Percentiles rank a stretch among this genome's conserved stretches.
Evolutionary conservation across 2,888 invertebrate species (phyloP).

Genomic region (Drosophila prostipennis): DNA sequence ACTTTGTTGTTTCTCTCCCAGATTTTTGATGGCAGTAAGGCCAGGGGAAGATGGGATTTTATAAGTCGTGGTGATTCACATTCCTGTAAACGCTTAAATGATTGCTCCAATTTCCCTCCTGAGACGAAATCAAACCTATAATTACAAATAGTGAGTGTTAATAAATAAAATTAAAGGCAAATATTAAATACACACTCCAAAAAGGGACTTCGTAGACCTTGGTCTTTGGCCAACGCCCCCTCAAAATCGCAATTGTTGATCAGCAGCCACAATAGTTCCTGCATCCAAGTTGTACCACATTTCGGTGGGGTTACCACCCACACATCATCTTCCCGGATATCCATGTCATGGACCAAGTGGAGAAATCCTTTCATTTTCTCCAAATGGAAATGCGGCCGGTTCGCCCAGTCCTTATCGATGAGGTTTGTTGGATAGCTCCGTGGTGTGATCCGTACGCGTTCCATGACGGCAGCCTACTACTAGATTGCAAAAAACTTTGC

Average conservation of each 20-base stretch:
- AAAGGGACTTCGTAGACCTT: conserved; percentile 68
- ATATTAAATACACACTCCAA: conserved; percentile 63
- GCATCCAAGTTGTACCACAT: no score
- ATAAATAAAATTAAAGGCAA: no score
- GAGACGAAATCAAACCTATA: no score
- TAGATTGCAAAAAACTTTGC: no score
- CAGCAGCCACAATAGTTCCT: conserved; percentile 80
- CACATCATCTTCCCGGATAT: conserved; percentile 75
- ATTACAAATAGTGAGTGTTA: no score
- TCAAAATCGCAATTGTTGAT: conserved; percentile 77
- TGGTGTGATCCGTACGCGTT: conserved; percentile 5
- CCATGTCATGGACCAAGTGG: conserved; percentile 63
- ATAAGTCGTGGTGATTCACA: no score
- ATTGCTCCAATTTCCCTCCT: no score
- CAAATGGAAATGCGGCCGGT: background rate
- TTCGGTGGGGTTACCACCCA: conserved; percentile 79
- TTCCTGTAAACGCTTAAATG: no score
- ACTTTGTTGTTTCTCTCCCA: no score
- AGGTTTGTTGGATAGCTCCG: conserved; percentile 13
- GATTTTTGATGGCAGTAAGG: no score
- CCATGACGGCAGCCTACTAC: conserved; percentile 2
- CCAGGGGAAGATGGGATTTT: no score
- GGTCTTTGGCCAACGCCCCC: conserved; percentile 58
- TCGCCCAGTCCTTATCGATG: conserved; percentile 15
- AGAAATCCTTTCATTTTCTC: conserved; percentile 24